These are phyloP conservation scores for Elanoides forficatus DNA, from an alignment of 2,113 vertebrate species.

Conservation along the genomic window DNA sequence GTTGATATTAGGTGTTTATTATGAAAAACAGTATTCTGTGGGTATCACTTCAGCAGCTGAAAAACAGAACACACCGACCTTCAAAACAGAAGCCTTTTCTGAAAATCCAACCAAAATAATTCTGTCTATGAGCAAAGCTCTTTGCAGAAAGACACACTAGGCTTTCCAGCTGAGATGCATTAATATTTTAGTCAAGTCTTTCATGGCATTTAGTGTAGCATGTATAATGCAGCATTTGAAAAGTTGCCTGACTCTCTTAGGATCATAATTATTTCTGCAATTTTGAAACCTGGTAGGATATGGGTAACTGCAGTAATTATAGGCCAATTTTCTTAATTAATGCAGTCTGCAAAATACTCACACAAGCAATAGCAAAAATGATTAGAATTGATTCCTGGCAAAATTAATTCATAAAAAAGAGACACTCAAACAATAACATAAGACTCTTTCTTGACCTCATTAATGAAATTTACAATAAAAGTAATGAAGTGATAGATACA, in stretches of 20 bases:
- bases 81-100: neutral
- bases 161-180: constrained; percentile 26
- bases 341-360: constrained; percentile 60
- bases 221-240: constrained; percentile 60
- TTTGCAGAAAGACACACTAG: neutral
- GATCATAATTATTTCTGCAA: constrained; percentile 57
- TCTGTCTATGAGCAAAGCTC: neutral
- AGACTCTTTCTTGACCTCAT: neutral
- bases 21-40: neutral
- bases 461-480: constrained; percentile 26
- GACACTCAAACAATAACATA: constrained; percentile 14
- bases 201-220: constrained; percentile 37
- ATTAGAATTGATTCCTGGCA: constrained; percentile 55
- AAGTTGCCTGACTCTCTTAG: constrained; percentile 48
- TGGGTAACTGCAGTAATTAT: constrained; percentile 57
- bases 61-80: neutral
- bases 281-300: constrained; percentile 38
- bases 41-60: neutral
- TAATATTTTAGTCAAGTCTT: constrained; percentile 64
- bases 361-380: constrained; percentile 39
- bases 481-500: neutral
- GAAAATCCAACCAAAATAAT: neutral
- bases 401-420: constrained; percentile 63
- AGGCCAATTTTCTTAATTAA: constrained; percentile 70
- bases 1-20: neutral